Evolutionary conservation across 2,888 invertebrate genomes (phyloP).

Genomic region (Metallyticus violacea): DNA sequence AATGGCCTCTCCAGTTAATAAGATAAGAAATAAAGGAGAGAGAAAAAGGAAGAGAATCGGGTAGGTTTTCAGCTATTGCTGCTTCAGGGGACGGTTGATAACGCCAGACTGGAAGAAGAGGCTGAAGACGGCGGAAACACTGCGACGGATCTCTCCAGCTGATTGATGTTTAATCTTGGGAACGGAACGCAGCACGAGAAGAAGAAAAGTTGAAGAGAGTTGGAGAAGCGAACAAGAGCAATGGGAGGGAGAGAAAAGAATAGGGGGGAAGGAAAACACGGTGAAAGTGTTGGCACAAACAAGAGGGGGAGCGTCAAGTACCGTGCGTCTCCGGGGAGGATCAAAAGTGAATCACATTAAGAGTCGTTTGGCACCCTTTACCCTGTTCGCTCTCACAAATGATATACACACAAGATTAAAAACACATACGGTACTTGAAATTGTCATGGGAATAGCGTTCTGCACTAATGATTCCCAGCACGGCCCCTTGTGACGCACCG

Average conservation of each 20-base stretch:
- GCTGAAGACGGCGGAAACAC: neutral
- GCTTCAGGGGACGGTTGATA: neutral
- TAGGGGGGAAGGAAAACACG: neutral
- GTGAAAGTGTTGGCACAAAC: neutral
- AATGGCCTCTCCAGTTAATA: too few relatives aligned
- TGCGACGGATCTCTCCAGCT: neutral
- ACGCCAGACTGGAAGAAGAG: neutral
- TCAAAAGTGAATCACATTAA: neutral
- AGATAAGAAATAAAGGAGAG: too few relatives aligned
- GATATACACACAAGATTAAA: neutral
- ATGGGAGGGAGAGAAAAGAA: neutral
- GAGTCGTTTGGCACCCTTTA: neutral
- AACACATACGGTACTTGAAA: neutral
- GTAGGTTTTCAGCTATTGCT: neutral
- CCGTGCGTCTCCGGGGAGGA: neutral
- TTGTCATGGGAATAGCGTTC: neutral
- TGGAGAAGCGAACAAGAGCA: neutral
- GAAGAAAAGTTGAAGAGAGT: neutral
- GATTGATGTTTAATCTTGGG: constrained; percentile 5
- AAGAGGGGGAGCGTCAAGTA: neutral
- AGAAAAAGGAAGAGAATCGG: too few relatives aligned
- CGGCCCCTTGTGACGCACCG: neutral
- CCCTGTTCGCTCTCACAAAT: neutral
- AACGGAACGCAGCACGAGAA: neutral
- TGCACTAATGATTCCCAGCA: neutral